Evolutionary conservation across 1,140 invertebrate genomes (phyloP), one percentile per base, ranked within the genome.

Genomic region (Achroia grisella): DNA sequence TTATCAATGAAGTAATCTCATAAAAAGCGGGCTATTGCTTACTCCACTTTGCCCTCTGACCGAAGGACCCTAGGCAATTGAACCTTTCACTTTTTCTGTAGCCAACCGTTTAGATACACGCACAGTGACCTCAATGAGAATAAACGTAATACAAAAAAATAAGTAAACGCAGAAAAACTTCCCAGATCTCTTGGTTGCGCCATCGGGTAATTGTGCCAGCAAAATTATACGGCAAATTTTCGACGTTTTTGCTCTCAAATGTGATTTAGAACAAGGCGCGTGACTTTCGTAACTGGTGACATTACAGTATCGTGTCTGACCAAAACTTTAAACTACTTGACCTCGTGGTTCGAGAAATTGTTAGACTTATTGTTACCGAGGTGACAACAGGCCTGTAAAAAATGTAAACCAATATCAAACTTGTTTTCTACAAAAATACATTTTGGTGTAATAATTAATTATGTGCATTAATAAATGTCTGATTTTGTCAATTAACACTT

Each of bases 211-310:
- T 61, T 68, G 53, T 60, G 43, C 46, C 43, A 39, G 36, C 52
- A 52, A 49, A 62, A 64, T 61, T 61, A 46, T 56, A 44, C 39
- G 52, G 41, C 46, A 46, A 60, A 60, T 54, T 72, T 68, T 60
- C 45, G 57, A 48, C 39, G 57, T 72, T 74, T 71, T 71, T 71
- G 55, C 53, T 42, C 52, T 39, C 65, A 56, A 73, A 62, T 73
- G 71, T 77, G 67, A 68, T 69, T 71, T 61, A 51, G 59, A 49
- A 47, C 47, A 50, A 54, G 48, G 51, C 52, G 50, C 63, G 66
- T 65, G 66, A 61, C 61, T 73, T 68, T 73, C 58, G 62, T 62
- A 73, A 73, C 51, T 44, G 41, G 52, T 58, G 63, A 60, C 66
- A 65, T 65, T 68, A 67, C 63, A 52, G 56, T 59, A 58, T 60